Base-by-base conservation (phyloP, 1,140 invertebrate species). In the Neodiprion pinetum region DNA sequence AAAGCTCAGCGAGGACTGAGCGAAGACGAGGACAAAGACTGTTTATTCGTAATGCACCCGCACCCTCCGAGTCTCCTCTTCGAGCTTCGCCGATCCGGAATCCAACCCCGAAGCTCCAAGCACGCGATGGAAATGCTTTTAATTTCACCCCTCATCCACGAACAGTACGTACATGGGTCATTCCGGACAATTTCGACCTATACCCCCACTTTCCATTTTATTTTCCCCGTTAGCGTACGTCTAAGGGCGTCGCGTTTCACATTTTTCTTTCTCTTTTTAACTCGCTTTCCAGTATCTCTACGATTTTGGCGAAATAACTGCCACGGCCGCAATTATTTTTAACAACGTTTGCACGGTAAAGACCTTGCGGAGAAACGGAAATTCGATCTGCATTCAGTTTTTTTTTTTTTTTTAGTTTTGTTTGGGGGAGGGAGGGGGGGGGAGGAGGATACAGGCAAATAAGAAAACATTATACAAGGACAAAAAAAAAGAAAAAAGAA, bases 21-120 rank as follows among this genome's bases (percentile, higher is more conserved):
- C 7, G 2, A 65, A 12, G 40, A 69, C 2, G 67, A 69, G 67
- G 40, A 21, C 67, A 47, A 69, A 69, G 67, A 69, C 7, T 61
- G 9, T 74, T 69, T 65, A 76, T 79, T 75, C 73, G 69, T 77
- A 77, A 79, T 77, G 74, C 74, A 75, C 73, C 28, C 53, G 68
- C 67, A 67, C 72, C 74, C 75, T 70, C 61, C 53, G 8, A 5
- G 28, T 40, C 28, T 40, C 28, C 28, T 40, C 28, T 3, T 5
- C 28, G 1, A 40, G 28, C 28, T 61, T 17, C 53, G 11, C 9
- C 11, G 9, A 61, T 61, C 53, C 53, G 53, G 9, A 61, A 61
- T 61, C 53, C 53, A 40, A 40, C 11, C 53, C 11, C 53, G 53
- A 61, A 17, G 53, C n/a, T 61, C 53, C 53, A 9, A 5, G 11